A percentile compares a stretch with the other conserved stretches of the same genome.
Conservation (phyloP, 2,888 invertebrate species). For the Ophion ellenae region DNA sequence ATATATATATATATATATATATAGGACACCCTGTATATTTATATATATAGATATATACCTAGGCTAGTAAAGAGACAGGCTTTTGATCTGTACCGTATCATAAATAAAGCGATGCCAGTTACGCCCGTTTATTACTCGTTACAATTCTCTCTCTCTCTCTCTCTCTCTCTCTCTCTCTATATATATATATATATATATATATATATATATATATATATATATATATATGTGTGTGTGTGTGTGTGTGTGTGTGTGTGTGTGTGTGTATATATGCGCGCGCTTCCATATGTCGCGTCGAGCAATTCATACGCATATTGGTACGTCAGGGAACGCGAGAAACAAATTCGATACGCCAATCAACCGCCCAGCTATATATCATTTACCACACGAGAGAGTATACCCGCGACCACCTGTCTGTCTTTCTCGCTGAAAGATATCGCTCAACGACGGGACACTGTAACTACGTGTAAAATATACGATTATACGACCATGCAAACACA, state of each 20-base stretch:
- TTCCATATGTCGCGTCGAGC: slow-evolving; percentile 21
- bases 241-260: too few species aligned
- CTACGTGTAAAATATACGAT: slow-evolving; percentile 54
- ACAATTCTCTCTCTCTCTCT: background rate
- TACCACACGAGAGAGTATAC: slow-evolving; percentile 33
- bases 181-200: background rate
- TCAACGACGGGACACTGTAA: slow-evolving; percentile 52
- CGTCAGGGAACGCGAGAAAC: slow-evolving; percentile 48
- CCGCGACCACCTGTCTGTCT: slow-evolving; percentile 55
- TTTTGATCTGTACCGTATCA: background rate
- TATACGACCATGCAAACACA: slow-evolving; percentile 9
- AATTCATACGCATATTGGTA: slow-evolving; percentile 30
- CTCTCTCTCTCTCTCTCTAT: too few species aligned
- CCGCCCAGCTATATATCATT: slow-evolving; percentile 54
- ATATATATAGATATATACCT: too few species aligned
- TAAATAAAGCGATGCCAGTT: slow-evolving; percentile 9
- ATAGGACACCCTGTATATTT: too few species aligned
- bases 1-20: too few species aligned
- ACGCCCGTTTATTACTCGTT: slow-evolving; percentile 24
- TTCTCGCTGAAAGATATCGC: slow-evolving; percentile 63
- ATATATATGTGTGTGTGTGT: too few species aligned
- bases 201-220: background rate
- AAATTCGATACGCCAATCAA: slow-evolving; percentile 64
- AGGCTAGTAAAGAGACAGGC: slow-evolving; percentile 10
- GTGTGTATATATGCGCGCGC: background rate